Conservation (phyloP, 2,888 invertebrate genomes). For the Anticlea derivata region DNA sequence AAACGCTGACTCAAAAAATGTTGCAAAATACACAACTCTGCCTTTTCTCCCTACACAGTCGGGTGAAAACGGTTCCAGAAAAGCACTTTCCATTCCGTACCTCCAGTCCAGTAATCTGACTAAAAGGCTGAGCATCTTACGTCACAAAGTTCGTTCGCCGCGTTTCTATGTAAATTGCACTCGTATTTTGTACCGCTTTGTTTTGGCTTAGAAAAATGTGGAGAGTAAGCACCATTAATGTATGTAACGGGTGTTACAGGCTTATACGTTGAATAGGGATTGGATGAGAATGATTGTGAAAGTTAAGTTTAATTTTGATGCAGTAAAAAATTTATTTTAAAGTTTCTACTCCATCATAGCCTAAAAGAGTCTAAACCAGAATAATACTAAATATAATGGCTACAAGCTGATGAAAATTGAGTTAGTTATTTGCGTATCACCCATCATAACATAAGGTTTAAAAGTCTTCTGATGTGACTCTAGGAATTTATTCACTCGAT, state of each 20-base stretch:
- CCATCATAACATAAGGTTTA: too few relatives aligned
- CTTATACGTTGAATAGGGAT: not conserved
- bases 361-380: too few relatives aligned
- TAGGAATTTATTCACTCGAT: too few relatives aligned
- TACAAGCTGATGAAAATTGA: too few relatives aligned
- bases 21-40: not conserved
- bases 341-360: too few relatives aligned
- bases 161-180: slow-evolving; percentile 62
- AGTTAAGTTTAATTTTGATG: not conserved
- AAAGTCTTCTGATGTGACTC: too few relatives aligned
- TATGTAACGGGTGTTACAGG: slow-evolving; percentile 14
- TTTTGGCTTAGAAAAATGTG: slow-evolving; percentile 44
- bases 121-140: slow-evolving; percentile 53
- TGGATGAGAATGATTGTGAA: not conserved
- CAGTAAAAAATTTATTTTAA: not conserved
- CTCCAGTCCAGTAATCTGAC: slow-evolving; percentile 51
- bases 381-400: too few relatives aligned
- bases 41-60: not conserved
- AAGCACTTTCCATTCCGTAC: slow-evolving; percentile 11
- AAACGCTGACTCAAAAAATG: too few relatives aligned
- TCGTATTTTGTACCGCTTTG: slow-evolving; percentile 41
- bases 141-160: slow-evolving; percentile 46
- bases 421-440: too few relatives aligned
- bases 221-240: slow-evolving; percentile 32
- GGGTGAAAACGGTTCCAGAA: slow-evolving; percentile 5